phyloP scores from a whole-genome alignment of 2,113 vertebrate species.

The Grammatotria lemairii region DNA sequence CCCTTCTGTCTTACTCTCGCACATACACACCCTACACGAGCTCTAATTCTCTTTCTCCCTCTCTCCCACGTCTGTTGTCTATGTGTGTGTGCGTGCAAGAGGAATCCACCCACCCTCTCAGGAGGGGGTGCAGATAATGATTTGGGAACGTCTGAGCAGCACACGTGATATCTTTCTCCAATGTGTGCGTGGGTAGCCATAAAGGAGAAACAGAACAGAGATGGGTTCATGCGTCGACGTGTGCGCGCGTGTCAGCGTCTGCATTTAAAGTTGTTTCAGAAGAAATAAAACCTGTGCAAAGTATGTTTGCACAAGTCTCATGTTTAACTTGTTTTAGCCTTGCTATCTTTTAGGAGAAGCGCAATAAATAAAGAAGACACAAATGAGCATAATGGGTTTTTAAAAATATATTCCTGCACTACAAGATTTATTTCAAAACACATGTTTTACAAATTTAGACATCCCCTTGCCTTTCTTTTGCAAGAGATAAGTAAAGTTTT shows the following conservation, averaged over 20 bases:
- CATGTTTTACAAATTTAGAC: not conserved
- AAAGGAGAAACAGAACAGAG: slow-evolving; percentile 35
- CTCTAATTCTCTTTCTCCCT: slow-evolving; percentile 34
- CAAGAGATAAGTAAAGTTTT: not conserved
- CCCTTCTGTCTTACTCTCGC: slow-evolving; percentile 6
- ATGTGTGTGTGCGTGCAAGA: slow-evolving; percentile 23
- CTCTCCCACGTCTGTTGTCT: slow-evolving; percentile 56
- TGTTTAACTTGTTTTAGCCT: not conserved
- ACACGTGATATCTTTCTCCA: slow-evolving; percentile 50
- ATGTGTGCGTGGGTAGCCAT: slow-evolving; percentile 55
- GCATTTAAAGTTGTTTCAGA: not conserved
- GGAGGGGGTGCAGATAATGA: slow-evolving; percentile 69
- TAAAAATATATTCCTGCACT: not conserved
- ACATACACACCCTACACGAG: slow-evolving; percentile 17
- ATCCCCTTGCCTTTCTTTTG: not conserved
- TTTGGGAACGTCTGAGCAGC: slow-evolving; percentile 59
- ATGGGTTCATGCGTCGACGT: not conserved
- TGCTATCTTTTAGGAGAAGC: not conserved
- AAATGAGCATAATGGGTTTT: not conserved
- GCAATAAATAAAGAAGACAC: not conserved
- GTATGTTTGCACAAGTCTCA: too few relatives aligned
- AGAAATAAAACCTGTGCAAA: not conserved
- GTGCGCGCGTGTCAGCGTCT: not conserved
- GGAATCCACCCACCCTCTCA: slow-evolving; percentile 65
- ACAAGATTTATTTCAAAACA: not conserved